Conservation (phyloP, 2,797 vertebrate species). For the Arrhamphus sclerolepis region DNA sequence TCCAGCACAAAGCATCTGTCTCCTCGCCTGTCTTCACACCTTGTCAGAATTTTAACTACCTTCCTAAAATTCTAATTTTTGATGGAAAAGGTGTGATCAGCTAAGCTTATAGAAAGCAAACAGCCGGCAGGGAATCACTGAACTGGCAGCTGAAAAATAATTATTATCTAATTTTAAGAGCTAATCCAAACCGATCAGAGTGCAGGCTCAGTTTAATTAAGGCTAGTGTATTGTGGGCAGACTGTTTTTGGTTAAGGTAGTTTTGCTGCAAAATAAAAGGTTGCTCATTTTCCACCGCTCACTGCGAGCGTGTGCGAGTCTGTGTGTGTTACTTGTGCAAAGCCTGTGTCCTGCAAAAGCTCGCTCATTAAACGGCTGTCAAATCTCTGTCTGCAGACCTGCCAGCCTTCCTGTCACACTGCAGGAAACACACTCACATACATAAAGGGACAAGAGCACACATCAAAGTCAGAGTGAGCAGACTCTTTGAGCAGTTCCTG, state of each 20-base stretch:
- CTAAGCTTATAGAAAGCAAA: conserved; percentile 5
- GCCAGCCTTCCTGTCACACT: conserved; percentile 73
- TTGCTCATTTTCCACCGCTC: conserved; percentile 24
- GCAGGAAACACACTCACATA: conserved; percentile 40
- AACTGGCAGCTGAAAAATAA: conserved; percentile 12
- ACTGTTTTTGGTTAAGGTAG: conserved; percentile 46
- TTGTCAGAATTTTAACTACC: conserved; percentile 35
- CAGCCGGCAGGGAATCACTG: neutral
- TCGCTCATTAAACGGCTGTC: conserved; percentile 79
- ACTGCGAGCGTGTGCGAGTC: conserved; percentile 11
- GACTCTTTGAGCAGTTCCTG: conserved; percentile 14
- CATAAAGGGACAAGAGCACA: conserved; percentile 13
- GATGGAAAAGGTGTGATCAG: conserved; percentile 18
- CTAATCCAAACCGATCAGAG: conserved; percentile 45
- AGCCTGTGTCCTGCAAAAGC: conserved; percentile 65
- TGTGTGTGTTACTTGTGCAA: conserved; percentile 43
- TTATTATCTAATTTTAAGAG: conserved; percentile 26
- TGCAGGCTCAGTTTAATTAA: conserved; percentile 47
- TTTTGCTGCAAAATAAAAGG: conserved; percentile 42
- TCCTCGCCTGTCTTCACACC: conserved; percentile 28
- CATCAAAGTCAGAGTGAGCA: conserved; percentile 19
- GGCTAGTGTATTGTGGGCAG: conserved; percentile 35
- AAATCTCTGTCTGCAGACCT: conserved; percentile 72
- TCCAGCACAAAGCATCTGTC: conserved; percentile 18
- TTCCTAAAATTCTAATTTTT: conserved; percentile 21